Conservation (phyloP, 1,140 invertebrate species). For the Calliphora vicina region DNA sequence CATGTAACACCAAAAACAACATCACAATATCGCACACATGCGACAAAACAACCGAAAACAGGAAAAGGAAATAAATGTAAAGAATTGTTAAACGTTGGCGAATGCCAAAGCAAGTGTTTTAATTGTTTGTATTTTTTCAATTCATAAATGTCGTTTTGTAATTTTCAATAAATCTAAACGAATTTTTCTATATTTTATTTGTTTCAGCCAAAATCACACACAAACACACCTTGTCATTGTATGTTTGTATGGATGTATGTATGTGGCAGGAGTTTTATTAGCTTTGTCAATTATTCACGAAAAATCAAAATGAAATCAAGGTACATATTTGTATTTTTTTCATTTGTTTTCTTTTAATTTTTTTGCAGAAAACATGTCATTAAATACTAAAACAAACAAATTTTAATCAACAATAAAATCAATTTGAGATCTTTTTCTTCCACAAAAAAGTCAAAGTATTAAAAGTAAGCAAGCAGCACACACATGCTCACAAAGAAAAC, state of each 20-base stretch:
- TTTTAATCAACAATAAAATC: neutral
- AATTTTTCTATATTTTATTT: neutral
- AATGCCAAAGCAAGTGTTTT: conserved; percentile 1
- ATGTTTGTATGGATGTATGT: no score
- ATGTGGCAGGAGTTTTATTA: neutral
- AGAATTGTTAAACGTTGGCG: conserved; percentile 4
- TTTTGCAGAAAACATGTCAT: neutral
- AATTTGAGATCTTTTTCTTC: neutral
- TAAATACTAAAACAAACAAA: neutral
- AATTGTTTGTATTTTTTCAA: neutral
- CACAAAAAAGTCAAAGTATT: neutral
- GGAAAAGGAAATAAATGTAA: neutral
- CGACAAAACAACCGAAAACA: neutral
- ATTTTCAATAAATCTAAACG: neutral
- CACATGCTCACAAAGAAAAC: neutral
- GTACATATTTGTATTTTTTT: neutral
- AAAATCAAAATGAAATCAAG: neutral
- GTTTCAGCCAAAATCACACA: neutral
- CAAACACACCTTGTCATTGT: neutral
- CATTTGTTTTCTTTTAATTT: neutral
- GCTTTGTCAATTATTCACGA: neutral
- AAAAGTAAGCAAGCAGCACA: neutral
- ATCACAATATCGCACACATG: neutral
- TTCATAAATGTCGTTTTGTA: neutral
- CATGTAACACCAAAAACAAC: neutral